A percentile compares a stretch with the other conserved stretches of the same genome.
phyloP scores from a whole-genome alignment of 2,113 vertebrate species.

The Sander lucioperca region DNA sequence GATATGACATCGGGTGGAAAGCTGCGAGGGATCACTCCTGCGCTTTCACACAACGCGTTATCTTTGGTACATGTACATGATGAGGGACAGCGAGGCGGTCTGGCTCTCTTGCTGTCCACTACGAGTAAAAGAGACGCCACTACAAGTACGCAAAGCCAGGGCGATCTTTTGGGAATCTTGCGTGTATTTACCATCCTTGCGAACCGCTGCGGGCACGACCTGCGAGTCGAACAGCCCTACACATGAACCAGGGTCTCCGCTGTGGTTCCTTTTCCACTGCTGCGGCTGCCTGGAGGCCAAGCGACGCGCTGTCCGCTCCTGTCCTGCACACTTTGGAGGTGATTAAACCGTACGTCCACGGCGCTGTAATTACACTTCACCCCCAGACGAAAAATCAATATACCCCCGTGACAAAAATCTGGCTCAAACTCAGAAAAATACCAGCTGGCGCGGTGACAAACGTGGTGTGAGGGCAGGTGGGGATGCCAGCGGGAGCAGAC shows the following conservation, averaged over 20 bases:
- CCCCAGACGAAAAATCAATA: background rate
- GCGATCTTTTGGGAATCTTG: conserved; percentile 42
- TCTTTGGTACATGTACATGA: conserved; percentile 99
- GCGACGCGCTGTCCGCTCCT: conserved; percentile 47
- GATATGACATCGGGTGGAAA: conserved; percentile 96
- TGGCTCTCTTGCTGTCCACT: conserved; percentile 90
- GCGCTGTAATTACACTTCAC: conserved; percentile 28
- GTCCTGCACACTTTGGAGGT: conserved; percentile 33
- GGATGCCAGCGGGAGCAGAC: conserved; percentile 78
- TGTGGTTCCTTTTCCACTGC: conserved; percentile 26
- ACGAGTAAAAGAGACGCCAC: conserved; percentile 61
- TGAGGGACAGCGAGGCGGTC: conserved; percentile 91
- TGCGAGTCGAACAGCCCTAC: conserved; percentile 60
- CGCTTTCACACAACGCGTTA: conserved; percentile 97
- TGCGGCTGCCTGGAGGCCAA: conserved; percentile 54
- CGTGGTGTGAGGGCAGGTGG: conserved; percentile 75
- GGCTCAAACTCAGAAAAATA: conserved; percentile 22
- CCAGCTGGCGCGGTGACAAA: conserved; percentile 63
- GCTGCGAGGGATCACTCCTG: conserved; percentile 93
- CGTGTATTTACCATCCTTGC: conserved; percentile 63
- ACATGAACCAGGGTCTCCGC: conserved; percentile 65
- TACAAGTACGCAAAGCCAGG: conserved; percentile 53
- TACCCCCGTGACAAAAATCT: background rate
- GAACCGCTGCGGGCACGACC: conserved; percentile 61
- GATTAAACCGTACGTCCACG: conserved; percentile 30